These are phyloP conservation scores for Drosophila mayri DNA, from an alignment of 1,140 invertebrate genomes.

Conservation along the genomic window DNA sequence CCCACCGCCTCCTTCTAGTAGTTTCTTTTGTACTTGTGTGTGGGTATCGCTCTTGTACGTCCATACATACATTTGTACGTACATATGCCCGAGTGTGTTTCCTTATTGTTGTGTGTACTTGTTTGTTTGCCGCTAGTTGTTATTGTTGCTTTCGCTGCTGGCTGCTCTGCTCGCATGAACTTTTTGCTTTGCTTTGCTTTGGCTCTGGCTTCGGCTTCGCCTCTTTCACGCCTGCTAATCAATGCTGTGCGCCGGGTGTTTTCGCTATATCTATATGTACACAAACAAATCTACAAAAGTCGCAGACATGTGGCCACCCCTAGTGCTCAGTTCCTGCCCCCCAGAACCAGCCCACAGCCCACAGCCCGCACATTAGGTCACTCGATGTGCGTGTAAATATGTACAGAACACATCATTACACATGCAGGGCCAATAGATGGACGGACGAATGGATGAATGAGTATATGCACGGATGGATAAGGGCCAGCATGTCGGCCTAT, in stretches of 20 bases:
- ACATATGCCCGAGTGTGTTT: conserved; percentile 66
- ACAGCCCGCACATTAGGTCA: conserved; percentile 54
- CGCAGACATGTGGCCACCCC: conserved; percentile 55
- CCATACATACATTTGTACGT: not conserved
- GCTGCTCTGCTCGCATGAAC: conserved; percentile 65
- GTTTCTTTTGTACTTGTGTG: conserved; percentile 53
- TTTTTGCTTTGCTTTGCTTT: conserved; percentile 78
- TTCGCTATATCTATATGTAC: conserved; percentile 83
- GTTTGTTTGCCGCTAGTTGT: conserved; percentile 66
- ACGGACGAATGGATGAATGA: conserved; percentile 15
- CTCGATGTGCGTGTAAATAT: conserved; percentile 75
- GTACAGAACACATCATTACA: conserved; percentile 67
- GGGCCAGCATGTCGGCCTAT: conserved; percentile 1
- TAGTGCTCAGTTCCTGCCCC: not conserved
- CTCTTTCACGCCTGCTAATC: conserved; percentile 74
- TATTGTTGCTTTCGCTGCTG: conserved; percentile 47
- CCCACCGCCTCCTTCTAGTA: conserved; percentile 38
- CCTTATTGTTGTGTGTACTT: conserved; percentile 83
- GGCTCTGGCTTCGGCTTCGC: conserved; percentile 63
- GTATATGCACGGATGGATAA: not conserved
- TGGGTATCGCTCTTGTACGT: conserved; percentile 55
- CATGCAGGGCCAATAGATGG: conserved; percentile 37
- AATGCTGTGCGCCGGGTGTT: conserved; percentile 80
- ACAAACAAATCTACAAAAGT: conserved; percentile 84
- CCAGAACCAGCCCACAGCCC: not conserved